Base-by-base conservation (phyloP, 2,797 vertebrate genomes). In the Diplodus puntazzo region DNA sequence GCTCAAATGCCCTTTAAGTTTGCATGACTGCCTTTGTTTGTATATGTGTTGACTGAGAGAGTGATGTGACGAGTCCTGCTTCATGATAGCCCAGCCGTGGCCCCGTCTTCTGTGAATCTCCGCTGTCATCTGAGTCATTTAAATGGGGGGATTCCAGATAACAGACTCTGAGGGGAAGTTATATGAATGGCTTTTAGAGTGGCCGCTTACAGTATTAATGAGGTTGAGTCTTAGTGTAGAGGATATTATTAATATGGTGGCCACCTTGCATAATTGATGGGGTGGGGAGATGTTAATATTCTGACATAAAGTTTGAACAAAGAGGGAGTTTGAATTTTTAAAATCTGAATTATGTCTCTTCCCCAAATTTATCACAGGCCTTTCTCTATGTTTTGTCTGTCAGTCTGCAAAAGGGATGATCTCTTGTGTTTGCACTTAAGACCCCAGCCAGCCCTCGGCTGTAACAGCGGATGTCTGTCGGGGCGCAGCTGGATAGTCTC, bases 141-240 rank as follows among this genome's bases (percentile, higher is more conserved):
- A 79, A 80, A 63, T 54, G 6, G 20, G 17, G 67, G 70, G 30
- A 68, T 66, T 84, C 71, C 79, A 82, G 67, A 79, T 72, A 75
- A 83, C 68, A 88, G 70, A 84, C 45, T 83, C 69, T 83, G 43
- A 54, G 72, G 80, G 61, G 53, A 84, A 82, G 78, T 78, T 54
- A 85, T 86, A 92, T 87, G 69, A 90, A 94, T 94, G 83, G 55
- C 61, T 94, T 93, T 93, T 92, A 88, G 89, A 94, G 75, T 68
- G 81, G 71, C 54, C 76, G 18, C 87, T 93, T 91, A 88, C 85
- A 88, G 73, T 89, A 88, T 89, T 92, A 91, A 92, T 92, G 89
- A 92, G 86, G 73, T 75, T 87, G 71, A 81, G 69, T 75, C 77
- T 87, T 77, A 79, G 79, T 83, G 80, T 81, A 80, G 63, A 75